Percentiles rank a stretch among this genome's conserved stretches.
Conservation (phyloP, 2,113 vertebrate species). For the Corynorhinus townsendii region DNA sequence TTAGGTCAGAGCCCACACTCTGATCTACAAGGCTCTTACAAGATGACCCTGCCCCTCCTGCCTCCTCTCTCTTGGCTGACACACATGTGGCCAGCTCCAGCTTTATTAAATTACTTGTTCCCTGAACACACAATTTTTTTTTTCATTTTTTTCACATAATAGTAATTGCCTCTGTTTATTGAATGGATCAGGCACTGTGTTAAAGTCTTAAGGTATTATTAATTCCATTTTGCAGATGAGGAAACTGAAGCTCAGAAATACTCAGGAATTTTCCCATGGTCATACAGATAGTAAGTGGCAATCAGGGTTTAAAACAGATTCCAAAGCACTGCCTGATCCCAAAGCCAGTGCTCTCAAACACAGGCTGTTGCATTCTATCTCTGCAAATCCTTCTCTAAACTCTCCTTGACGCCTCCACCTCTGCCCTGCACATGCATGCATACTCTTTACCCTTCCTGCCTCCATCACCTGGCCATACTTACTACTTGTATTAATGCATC, state of each 20-base stretch:
- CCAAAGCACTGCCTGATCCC: not conserved
- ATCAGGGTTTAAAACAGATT: not conserved
- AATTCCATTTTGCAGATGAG: not conserved
- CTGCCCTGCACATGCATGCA: fast-evolving
- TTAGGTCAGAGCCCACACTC: not conserved
- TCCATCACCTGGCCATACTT: not conserved
- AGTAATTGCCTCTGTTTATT: not conserved
- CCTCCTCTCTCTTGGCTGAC: not conserved
- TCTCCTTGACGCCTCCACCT: too few species aligned
- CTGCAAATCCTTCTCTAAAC: not conserved
- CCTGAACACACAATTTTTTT: not conserved
- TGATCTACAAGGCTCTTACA: not conserved
- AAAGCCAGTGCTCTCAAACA: not conserved
- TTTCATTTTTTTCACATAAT: not conserved
- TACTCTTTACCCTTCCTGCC: not conserved
- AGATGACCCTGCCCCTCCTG: not conserved
- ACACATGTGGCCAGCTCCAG: not conserved
- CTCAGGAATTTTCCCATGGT: not conserved
- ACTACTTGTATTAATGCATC: not conserved
- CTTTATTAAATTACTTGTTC: not conserved
- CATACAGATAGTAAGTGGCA: not conserved
- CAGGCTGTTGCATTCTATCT: not conserved
- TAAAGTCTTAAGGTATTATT: not conserved
- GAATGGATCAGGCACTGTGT: not conserved
- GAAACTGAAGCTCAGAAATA: not conserved